Conservation (phyloP, 2,888 invertebrate species). For the Parnassius apollo region DNA sequence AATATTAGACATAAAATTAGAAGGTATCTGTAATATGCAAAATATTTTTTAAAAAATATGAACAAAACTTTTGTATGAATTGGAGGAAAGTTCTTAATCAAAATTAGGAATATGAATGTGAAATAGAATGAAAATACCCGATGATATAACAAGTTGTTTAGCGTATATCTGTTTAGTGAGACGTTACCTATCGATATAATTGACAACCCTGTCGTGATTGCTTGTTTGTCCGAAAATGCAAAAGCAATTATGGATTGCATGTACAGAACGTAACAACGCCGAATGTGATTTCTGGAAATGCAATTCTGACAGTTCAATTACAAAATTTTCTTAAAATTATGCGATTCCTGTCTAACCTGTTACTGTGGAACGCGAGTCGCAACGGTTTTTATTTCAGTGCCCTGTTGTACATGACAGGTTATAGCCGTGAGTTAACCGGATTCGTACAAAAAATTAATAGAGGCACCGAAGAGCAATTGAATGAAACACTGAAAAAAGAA, state of each 20-base stretch:
- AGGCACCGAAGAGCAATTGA: conserved; percentile 9
- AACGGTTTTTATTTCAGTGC: conserved; percentile 23
- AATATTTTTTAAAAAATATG: no score
- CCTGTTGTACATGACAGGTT: conserved; percentile 17
- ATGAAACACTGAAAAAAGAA: conserved; percentile 7
- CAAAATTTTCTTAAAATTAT: conserved; percentile 14
- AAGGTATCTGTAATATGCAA: no score
- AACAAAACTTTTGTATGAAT: no score
- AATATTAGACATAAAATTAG: no score
- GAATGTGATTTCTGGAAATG: conserved; percentile 18
- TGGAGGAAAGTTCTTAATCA: no score
- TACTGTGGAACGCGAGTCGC: conserved; percentile 18
- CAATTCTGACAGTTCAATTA: conserved; percentile 20
- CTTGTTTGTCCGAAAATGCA: no score
- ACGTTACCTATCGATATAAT: neutral
- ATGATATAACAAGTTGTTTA: neutral
- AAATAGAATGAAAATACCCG: neutral
- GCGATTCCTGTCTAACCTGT: conserved; percentile 23
- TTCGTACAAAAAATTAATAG: conserved; percentile 5
- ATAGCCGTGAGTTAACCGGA: conserved; percentile 7
- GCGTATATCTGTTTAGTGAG: neutral
- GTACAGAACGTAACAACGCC: neutral
- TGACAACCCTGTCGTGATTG: no score
- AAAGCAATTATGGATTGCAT: neutral
- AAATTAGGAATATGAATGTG: no score